Percentiles rank a stretch among this genome's conserved stretches.
phyloP scores from a whole-genome alignment of 2,113 vertebrate species.

The Thunnus maccoyii region DNA sequence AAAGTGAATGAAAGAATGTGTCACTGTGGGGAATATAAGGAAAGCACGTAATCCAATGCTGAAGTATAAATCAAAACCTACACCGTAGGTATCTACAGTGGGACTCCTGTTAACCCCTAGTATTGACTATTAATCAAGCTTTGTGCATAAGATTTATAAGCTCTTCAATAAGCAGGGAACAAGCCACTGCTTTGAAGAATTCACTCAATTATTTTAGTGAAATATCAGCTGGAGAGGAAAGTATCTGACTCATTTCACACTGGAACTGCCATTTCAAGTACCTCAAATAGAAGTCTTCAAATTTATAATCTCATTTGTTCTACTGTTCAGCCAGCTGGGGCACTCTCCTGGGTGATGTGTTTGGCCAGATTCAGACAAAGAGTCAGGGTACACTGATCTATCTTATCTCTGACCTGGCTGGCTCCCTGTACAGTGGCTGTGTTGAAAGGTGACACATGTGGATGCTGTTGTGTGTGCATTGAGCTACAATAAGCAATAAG shows the following conservation, averaged over 20 bases:
- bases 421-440: neutral
- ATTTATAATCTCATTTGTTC: neutral
- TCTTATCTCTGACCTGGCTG: neutral
- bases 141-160: neutral
- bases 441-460: neutral
- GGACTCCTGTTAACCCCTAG: no score
- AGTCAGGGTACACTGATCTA: neutral
- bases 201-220: neutral
- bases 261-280: no score
- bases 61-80: no score
- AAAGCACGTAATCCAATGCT: no score
- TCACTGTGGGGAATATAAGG: no score
- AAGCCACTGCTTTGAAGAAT: neutral
- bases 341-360: neutral
- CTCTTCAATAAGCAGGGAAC: neutral
- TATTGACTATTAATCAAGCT: no score
- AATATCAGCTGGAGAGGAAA: neutral
- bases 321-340: neutral
- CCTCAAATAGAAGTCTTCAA: no score
- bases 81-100: no score
- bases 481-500: neutral
- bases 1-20: no score
- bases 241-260: neutral
- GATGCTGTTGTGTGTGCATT: neutral
- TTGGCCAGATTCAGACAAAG: constrained; percentile 5